Base-by-base conservation (phyloP, 2,888 invertebrate genomes). In the Leptopilina myrica region DNA sequence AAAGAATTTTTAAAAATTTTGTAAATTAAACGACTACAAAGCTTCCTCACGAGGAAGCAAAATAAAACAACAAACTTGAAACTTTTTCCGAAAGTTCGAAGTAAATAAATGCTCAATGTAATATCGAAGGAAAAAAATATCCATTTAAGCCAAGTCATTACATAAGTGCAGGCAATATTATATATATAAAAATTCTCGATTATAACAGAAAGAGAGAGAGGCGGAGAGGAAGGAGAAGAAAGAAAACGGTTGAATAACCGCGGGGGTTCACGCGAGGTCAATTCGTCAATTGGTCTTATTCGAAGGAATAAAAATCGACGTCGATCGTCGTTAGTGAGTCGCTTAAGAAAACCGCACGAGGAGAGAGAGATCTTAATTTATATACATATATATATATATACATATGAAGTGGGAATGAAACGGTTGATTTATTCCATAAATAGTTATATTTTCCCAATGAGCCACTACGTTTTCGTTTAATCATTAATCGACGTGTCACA, bases 241-340 rank as follows among this genome's bases (percentile, higher is more conserved):
- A 80, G 83, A 79, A 78, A 80, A 76, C 65, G 77, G 79, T 79
- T 80, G 76, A 76, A 80, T 76, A 64, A 79, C 75, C 83, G 82
- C 80, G 80, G 79, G 79, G 79, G 83, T 82, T 81, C 83, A 81
- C 77, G 33, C 59, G 77, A 83, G 83, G 83, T 83, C 83, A 83
- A 82, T 81, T 80, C 65, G 75, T 77, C 81, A 83, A 83, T 81
- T 83, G 80, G 67, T 82, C 76, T 75, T 64, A 59, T 78, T 80
- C 80, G 26, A 73, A 73, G 77, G 40, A 69, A 64, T 64, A 64
- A 77, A 66, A 64, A 49, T 77, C 53, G 77, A 65, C 77, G 77
- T 64, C 66, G 53, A 65, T 77, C 73, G 26, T 69, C 69, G 73
- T 73, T 53, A 73, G n/a, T 8, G 56, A 73, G 26, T 73, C 33